Base-by-base conservation (phyloP, 2,797 vertebrate species). In the Hapalemur alaotrensis region DNA sequence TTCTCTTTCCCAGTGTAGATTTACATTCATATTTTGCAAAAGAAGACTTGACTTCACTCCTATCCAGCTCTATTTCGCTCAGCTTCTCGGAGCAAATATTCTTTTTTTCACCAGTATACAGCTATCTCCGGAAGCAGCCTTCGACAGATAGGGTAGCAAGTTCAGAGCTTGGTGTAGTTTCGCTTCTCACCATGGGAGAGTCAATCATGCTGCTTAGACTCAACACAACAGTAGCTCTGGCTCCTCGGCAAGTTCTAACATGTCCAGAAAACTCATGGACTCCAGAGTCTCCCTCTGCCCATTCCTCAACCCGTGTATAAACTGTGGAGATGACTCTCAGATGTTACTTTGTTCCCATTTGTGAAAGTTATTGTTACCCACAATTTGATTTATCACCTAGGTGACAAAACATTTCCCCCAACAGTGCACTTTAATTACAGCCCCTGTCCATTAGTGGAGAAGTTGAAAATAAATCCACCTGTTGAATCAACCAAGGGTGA, bases 141-240 rank as follows among this genome's bases (percentile, higher is more conserved):
- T 41, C 23, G 4, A 3, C 7, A 89, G 59, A 17, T n/a, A 70
- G 18, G 50, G 25, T 17, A 54, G 11, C 87, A 87, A 86, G 61
- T 76, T 95, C 67, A 43, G 89, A 75, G 28, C 43, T 79, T 25
- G 38, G 46, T 93, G 76, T 92, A 88, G 95, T 97, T 97, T 97
- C 89, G 63, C 59, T 96, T 97, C 32, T 92, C 38, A 30, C 32
- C 57, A 35, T 4, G 22, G 54, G 50, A 83, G 14, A 73, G 35
- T 63, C 70, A 80, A 1, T 59, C 7, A 23, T 18, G 18, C 12
- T 54, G 50, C 69, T 48, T 25, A 38, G 6, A 79, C 35, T 82
- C 38, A 59, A 7, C 7, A 41, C 14, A 70, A 48, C 35, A 38
- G 11, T 4, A 86, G 30, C 22, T 38, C 43, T 72, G 18, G 1